Percentiles rank a stretch among this genome's conserved stretches.
Evolutionary conservation across 1,140 invertebrate species (phyloP).

Genomic region (Xylocopa sonorina): DNA sequence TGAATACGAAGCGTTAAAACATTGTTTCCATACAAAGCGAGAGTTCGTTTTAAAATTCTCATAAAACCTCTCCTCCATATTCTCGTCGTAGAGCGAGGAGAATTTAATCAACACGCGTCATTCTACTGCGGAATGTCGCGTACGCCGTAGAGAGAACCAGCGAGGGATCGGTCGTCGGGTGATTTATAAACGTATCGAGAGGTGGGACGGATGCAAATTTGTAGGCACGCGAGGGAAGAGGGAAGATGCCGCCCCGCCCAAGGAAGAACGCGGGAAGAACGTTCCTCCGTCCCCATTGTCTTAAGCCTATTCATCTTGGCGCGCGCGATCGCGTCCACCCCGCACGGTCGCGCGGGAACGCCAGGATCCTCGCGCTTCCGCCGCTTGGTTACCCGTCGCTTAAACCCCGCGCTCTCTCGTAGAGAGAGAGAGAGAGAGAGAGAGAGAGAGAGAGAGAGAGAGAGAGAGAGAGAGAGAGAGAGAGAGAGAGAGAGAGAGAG

Average conservation of each 20-base stretch:
- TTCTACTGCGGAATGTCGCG: constrained; percentile 29
- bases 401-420: constrained; percentile 61
- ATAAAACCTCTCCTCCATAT: too few species aligned
- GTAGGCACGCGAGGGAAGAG: constrained; percentile 67
- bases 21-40: too few species aligned
- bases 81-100: too few species aligned
- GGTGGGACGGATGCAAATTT: constrained; percentile 74
- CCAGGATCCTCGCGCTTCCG: constrained; percentile 41
- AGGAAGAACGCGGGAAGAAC: constrained; percentile 44
- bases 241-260: constrained; percentile 63
- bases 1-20: too few species aligned
- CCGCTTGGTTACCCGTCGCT: constrained; percentile 55
- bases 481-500: too few species aligned
- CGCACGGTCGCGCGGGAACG: constrained; percentile 41
- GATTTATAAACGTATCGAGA: constrained; percentile 72
- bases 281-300: constrained; percentile 67
- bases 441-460: too few species aligned
- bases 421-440: too few species aligned
- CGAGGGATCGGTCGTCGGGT: constrained; percentile 52
- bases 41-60: too few species aligned
- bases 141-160: constrained; percentile 20
- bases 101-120: not conserved
- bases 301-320: constrained; percentile 71
- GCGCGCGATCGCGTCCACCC: constrained; percentile 31
- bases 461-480: too few species aligned